Base-by-base conservation (phyloP, 2,797 vertebrate species). In the Sciurus vulgaris region DNA sequence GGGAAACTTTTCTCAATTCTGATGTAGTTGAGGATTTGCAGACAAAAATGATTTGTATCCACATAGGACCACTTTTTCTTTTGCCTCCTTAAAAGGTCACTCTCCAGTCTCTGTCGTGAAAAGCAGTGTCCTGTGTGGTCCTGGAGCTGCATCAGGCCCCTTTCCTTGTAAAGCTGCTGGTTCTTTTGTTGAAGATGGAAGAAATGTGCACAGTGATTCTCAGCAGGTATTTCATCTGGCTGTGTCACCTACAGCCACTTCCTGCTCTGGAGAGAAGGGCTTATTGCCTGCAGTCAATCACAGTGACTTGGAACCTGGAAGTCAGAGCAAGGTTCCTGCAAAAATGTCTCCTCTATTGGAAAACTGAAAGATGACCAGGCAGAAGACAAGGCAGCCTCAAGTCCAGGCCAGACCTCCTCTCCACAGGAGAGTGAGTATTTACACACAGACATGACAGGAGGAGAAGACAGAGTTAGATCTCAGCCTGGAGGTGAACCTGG, bases 41-140 rank as follows among this genome's bases (percentile, higher is more conserved):
- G 86, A 98, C 95, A 67, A 98, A 83, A 33, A 92, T 56, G 88
- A 86, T 81, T 20, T 78, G 2, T 95, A 77, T 89, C 91, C 98
- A 35, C 96, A 95, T 38, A 83, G 96, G 93, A 30, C 96, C 69
- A 81, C 97, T 56, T 96, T 98, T 82, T 93, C 97, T 93, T 95
- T 98, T 51, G 35, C 94, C 0, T 95, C 98, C 96, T 79, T 98
- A 33, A 84, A 87, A 89, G 92, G 83, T 33, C 91, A 72, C 83
- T 93, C 97, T 72, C 97, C 94, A 0, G 67, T 96, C 33, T 93
- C 92, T 24, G 38, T 76, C 20, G 78, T 93, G 44, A 96, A 88
- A 89, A 97, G 54, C 92, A 79, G 96, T 72, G 88, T 96, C 79
- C 30, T 96, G 0, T 81, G 89, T 81, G 74, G 92, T 74, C 96